Evolutionary conservation across 1,140 invertebrate genomes (phyloP).

Genomic region (Sarcophaga bullata): DNA sequence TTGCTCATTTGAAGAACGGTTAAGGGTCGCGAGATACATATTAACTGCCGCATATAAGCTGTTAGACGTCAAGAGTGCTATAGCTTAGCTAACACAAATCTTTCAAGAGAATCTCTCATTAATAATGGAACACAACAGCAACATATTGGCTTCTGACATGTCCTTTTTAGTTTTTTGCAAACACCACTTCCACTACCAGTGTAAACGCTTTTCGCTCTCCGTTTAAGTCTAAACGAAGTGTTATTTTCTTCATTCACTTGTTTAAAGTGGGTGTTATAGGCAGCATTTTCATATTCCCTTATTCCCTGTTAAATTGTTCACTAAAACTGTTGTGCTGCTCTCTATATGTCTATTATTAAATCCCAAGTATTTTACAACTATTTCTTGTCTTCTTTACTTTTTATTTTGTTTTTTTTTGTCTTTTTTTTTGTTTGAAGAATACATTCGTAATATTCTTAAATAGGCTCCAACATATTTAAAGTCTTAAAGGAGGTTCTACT

Average conservation of each 20-base stretch:
- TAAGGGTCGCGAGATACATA: too few relatives aligned
- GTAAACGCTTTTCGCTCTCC: background rate
- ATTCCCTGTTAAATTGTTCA: background rate
- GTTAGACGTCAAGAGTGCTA: too few relatives aligned
- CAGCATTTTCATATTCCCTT: background rate
- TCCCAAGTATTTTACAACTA: background rate
- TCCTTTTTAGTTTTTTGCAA: too few relatives aligned
- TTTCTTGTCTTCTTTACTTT: slow-evolving; percentile 22
- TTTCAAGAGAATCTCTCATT: too few relatives aligned
- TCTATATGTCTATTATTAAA: slow-evolving; percentile 26
- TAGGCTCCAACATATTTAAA: slow-evolving; percentile 29
- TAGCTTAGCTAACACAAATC: too few relatives aligned
- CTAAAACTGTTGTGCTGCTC: background rate
- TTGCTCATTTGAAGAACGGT: too few relatives aligned
- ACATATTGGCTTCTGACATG: too few relatives aligned
- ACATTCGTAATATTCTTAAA: slow-evolving; percentile 29
- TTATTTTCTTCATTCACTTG: slow-evolving; percentile 1
- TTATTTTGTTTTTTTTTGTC: too few relatives aligned
- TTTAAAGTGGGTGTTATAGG: background rate
- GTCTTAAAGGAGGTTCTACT: too few relatives aligned
- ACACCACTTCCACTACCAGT: background rate
- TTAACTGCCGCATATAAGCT: too few relatives aligned
- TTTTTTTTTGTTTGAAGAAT: background rate
- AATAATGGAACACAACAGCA: too few relatives aligned
- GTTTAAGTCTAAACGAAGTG: background rate